Base-by-base conservation (phyloP, 2,113 vertebrate genomes). In the Oxyura jamaicensis region DNA sequence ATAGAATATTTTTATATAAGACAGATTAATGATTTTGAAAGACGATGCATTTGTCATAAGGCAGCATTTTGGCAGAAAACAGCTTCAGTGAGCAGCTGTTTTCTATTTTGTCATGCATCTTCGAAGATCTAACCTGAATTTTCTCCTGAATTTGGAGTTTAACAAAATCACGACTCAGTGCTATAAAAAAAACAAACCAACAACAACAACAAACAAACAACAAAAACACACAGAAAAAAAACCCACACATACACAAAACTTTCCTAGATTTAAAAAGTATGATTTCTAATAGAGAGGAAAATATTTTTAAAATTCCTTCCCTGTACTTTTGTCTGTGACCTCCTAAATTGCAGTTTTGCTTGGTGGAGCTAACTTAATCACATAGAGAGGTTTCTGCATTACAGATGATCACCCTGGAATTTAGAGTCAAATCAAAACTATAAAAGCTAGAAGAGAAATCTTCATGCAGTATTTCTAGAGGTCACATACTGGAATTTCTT, bases 21-120 rank as follows among this genome's bases (percentile, higher is more conserved):
- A 48, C 44, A 95, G 93, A 95, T 91, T 87, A 95, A 95, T 96
- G 78, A 46, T 83, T 95, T 95, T 91, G 93, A 76, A 93, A 94
- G 91, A 95, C 8, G 15, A 93, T 65, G 48, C 79, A 84, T 95
- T 95, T 96, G 73, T 97, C 96, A 97, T 88, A 95, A 83, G 86
- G 91, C 88, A 94, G 77, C 3, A 0, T 95, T 95, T 95, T 96
- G 95, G 96, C 93, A 97, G 96, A 60, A 74, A 86, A 91, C 59
- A 93, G 92, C 83, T 95, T 91, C 89, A 84, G 86, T 39, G 77
- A 95, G 84, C 79, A 88, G 86, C 91, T 96, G 89, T 96, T 96
- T 97, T 97, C 93, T 60, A 90, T 96, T 94, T 93, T 94, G 86
- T 95, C 93, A 93, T 0, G 3, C 21, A 1, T 92, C 76, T 84